Base-by-base conservation (phyloP, 2,797 vertebrate genomes). In the Manis javanica region DNA sequence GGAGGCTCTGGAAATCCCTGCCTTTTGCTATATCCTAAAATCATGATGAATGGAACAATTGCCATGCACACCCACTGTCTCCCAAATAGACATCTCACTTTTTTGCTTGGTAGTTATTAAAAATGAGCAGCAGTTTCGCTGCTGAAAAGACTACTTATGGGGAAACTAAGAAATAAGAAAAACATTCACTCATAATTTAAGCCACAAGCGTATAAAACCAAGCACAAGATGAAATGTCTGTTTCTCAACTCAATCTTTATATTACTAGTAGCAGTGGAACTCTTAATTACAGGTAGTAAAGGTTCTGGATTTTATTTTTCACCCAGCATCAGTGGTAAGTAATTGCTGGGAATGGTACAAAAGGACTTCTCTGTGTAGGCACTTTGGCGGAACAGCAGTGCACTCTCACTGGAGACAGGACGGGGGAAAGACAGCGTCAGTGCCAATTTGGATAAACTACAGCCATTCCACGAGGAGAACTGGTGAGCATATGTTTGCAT, bases 31-130 rank as follows among this genome's bases (percentile, higher is more conserved):
- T 8, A 0, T 31, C 86, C 63, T 37, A 37, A 92, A 64, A 71
- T 90, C 71, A 71, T 21, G 51, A 34, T 3, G 19, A 1, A 59
- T 0, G 82, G 84, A 87, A 37, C 91, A 92, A 98, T 92, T 88
- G 98, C 97, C 85, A 92, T 96, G 91, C 93, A 98, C 77, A 95
- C 95, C 23, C 49, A 95, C 98, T 85, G 95, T 93, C 97, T 98
- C 97, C 98, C 96, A 98, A 98, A 98, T 95, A 98, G 97, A 98
- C 96, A 98, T 98, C 97, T 98, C 97, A 98, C 95, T 98, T 98
- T 98, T 98, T 98, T 98, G 98, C 97, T 97, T 98, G 91, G 97
- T 98, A 98, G 98, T 98, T 98, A 98, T 98, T 97, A 98, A 98
- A 98, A 98, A 98, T 95, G 96, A 98, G 97, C 96, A 98, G 97